A percentile compares a stretch with the other conserved stretches of the same genome.
phyloP scores from a whole-genome alignment of 2,797 vertebrate genomes.

The Urophycis tenuis region DNA sequence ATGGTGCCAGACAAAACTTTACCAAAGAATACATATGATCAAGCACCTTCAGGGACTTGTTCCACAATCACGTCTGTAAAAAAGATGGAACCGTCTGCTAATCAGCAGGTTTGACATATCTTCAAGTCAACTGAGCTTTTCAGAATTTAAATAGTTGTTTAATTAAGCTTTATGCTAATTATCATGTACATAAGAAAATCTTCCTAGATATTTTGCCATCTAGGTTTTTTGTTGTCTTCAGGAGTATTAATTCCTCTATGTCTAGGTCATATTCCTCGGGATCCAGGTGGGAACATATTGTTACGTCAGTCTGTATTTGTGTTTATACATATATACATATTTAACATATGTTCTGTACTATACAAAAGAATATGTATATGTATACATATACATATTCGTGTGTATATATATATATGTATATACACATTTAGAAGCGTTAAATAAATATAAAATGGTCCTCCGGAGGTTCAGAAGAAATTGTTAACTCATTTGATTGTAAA shows the following conservation, averaged over 20 bases:
- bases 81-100: background rate
- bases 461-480: background rate
- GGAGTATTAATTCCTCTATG: background rate
- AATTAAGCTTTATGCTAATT: background rate
- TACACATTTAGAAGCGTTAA: too few relatives aligned
- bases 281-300: background rate
- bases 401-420: background rate
- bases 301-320: background rate
- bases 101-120: background rate
- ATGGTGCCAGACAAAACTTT: background rate
- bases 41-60: background rate
- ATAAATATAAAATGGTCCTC: background rate
- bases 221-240: background rate
- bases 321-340: background rate
- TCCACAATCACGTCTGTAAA: background rate
- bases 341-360: too few relatives aligned
- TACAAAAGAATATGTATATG: too few relatives aligned
- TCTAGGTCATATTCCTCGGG: background rate
- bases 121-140: background rate
- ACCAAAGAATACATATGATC: background rate
- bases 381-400: background rate
- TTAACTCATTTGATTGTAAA: background rate
- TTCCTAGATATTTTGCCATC: background rate
- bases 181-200: background rate
- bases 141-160: background rate